These are phyloP conservation scores for Cerceris ruficornis DNA, from an alignment of 2,888 invertebrate genomes.

Conservation along the genomic window DNA sequence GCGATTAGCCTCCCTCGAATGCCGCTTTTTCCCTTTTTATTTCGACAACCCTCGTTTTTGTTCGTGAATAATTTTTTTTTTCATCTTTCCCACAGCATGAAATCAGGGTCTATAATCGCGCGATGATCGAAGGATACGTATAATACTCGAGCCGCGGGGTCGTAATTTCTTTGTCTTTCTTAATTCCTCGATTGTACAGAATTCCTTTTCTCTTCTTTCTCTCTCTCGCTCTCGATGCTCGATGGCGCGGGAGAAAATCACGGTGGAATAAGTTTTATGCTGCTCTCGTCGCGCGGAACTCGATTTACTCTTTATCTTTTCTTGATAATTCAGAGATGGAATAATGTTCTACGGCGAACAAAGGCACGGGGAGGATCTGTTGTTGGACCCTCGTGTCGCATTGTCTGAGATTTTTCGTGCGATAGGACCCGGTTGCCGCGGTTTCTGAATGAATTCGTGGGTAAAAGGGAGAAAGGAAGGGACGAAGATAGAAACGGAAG, in stretches of 20 bases:
- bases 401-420: slow-evolving; percentile 64
- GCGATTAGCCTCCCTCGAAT: slow-evolving; percentile 43
- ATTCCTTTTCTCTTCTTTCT: not conserved
- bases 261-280: slow-evolving; percentile 30
- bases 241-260: not conserved
- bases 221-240: not conserved
- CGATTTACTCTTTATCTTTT: slow-evolving; percentile 46
- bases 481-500: not conserved
- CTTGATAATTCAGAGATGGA: slow-evolving; percentile 57
- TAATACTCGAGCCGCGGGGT: too few relatives aligned
- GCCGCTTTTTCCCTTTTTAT: slow-evolving; percentile 32
- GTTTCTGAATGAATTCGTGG: slow-evolving; percentile 59
- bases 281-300: slow-evolving; percentile 19
- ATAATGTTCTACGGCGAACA: slow-evolving; percentile 49
- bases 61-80: slow-evolving; percentile 23
- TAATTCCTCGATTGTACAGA: not conserved
- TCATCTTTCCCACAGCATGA: not conserved
- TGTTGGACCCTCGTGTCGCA: slow-evolving; percentile 45
- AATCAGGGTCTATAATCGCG: slow-evolving; percentile 5
- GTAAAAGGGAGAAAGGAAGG: slow-evolving; percentile 29
- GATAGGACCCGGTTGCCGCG: slow-evolving; percentile 49
- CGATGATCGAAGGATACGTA: slow-evolving; percentile 4
- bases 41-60: slow-evolving; percentile 45
- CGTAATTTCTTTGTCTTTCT: too few relatives aligned
- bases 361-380: slow-evolving; percentile 32